Evolutionary conservation across 2,797 vertebrate species (phyloP), one percentile per base, ranked within the genome.

Genomic region (Corythornis leucogaster): DNA sequence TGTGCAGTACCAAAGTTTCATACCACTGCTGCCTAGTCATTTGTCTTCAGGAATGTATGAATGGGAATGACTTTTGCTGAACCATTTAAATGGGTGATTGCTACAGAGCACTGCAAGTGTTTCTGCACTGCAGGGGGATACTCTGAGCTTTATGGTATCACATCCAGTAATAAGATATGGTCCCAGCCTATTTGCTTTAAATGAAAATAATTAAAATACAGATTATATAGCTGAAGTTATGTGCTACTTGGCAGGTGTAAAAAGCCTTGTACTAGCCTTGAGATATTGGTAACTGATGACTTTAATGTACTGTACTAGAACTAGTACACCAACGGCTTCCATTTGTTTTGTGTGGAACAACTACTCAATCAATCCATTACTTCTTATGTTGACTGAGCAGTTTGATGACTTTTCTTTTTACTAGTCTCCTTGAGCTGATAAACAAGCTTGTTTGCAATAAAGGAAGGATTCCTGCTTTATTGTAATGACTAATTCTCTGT

Each of bases 371-470:
- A 80, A 48, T 50, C 15, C 48, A 57, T 63, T 85, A n/a, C 19
- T 73, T 62, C 63, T 62, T 63, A 67, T 0, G 4, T 38, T 90
- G 35, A 84, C 50, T 84, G 48, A 88, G n/a, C 11, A 61, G 45
- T 69, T 86, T 57, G 31, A 63, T 43, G 53, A 50, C 8, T 40
- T 91, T 78, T 89, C 33, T 10, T 70, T 66, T 78, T 81, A 59
- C 84, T 35, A 62, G 31, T 59, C 40, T 85, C 31, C 67, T 83
- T 74, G 38, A 81, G 22, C 40, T 78, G 85, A 87, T 55, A 84
- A 93, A 88, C 59, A 76, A 22, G 7, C 48, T 90, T 91, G 43
- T 70, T 90, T 70, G 46, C 42, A 90, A 73, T n/a, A 69, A 76
- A 69, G 21, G 6, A 78, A 92, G 57, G 18, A 84, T 63, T 81